Base-by-base conservation (phyloP, 2,797 vertebrate species). In the Halcyon badia region DNA sequence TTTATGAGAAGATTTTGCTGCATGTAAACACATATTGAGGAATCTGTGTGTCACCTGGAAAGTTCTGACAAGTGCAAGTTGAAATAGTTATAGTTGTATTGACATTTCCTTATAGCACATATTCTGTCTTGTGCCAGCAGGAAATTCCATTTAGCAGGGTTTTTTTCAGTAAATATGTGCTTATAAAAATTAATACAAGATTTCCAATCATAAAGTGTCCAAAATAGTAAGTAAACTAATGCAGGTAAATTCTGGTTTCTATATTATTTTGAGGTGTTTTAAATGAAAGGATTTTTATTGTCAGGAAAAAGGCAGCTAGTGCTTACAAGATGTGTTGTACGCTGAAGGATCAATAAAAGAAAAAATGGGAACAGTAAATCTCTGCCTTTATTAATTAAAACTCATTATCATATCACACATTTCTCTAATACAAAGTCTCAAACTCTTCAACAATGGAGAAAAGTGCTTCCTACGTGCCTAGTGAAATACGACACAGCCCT, bases 291-390 rank as follows among this genome's bases (percentile, higher is more conserved):
- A 6, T 14, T 73, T 62, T 92, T 78, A 56, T 64, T 46, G 25
- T 73, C 42, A 37, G 51, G 69, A 87, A 83, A 92, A 71, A 52
- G 73, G 41, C 87, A 89, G 39, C 83, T 96, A 66, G 11, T 83
- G 72, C 80, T 51, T n/a, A 35, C 35, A 71, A 46, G 30, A 86
- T 6, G 4, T 56, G 28, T 78, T 2, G 2, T 25, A 76, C 17
- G 21, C 26, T 56, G 66, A 76, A 81, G 28, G 42, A 54, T 82
- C 12, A 68, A 73, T 39, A 28, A 14, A 19, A 66, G 30, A 66
- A 66, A 72, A 71, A 37, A 10, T 3, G 3, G 9, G 31, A 60
- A 35, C 9, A 19, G 13, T 41, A 77, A 21, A 16, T 49, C 61
- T 54, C 64, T 75, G 46, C 26, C 30, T 68, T 88, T 89, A 69